phyloP scores from a whole-genome alignment of 2,797 vertebrate species.

The Pangasius larnaudii region DNA sequence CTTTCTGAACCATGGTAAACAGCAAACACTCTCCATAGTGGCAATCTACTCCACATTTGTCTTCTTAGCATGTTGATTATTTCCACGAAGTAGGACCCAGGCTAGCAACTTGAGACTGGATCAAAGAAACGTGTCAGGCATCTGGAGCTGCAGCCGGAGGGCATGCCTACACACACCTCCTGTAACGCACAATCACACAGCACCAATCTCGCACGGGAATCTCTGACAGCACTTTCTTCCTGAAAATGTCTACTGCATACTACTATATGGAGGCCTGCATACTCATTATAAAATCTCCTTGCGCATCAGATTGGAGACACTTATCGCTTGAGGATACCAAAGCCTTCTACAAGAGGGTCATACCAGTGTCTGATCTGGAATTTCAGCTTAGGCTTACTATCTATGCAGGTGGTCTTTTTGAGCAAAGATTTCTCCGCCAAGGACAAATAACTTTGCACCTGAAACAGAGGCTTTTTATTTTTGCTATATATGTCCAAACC shows the following conservation, averaged over 20 bases:
- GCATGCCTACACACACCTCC: slow-evolving; percentile 18
- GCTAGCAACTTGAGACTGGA: slow-evolving; percentile 51
- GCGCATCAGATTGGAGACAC: not conserved
- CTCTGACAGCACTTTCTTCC: not conserved
- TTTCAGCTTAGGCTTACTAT: not conserved
- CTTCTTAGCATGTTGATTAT: slow-evolving; percentile 39
- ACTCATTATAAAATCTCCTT: not conserved
- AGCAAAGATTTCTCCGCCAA: not conserved
- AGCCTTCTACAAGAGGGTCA: not conserved
- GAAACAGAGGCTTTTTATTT: not conserved
- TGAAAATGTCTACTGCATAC: not conserved
- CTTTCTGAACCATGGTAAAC: not conserved
- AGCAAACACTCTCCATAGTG: not conserved
- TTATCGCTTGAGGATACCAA: not conserved
- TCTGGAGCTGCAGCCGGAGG: slow-evolving; percentile 51
- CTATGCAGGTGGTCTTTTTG: not conserved
- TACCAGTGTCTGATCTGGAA: not conserved
- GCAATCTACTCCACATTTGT: not conserved
- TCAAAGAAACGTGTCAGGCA: slow-evolving; percentile 50
- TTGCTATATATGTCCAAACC: not conserved
- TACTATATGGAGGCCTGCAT: not conserved
- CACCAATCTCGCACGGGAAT: slow-evolving; percentile 1
- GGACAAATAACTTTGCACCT: not conserved
- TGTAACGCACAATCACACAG: slow-evolving; percentile 19
- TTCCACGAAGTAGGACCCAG: slow-evolving; percentile 30